A percentile compares a stretch with the other conserved stretches of the same genome.
Evolutionary conservation across 2,888 invertebrate species (phyloP).

Genomic region (Oligia strigilis): DNA sequence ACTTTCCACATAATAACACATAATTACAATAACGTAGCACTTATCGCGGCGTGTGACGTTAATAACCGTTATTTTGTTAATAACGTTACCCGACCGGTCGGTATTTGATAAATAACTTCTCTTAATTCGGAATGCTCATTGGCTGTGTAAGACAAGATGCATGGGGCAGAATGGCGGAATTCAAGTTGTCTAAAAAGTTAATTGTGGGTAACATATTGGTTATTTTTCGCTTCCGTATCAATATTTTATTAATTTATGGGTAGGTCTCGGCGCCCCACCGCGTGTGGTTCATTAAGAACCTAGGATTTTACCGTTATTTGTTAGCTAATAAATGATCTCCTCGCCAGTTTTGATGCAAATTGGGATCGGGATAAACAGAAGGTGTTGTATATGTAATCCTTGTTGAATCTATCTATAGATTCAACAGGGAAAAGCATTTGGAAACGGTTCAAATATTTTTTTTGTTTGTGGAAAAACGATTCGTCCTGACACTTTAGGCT

Average conservation of each 20-base stretch:
- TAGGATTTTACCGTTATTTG: not conserved
- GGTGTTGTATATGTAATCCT: not conserved
- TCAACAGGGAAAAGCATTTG: not conserved
- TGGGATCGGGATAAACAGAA: not conserved
- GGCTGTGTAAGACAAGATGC: conserved; percentile 40
- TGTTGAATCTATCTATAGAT: no score
- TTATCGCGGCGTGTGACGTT: conserved; percentile 41
- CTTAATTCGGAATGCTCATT: conserved; percentile 41
- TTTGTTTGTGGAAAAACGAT: not conserved
- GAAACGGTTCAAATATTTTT: not conserved
- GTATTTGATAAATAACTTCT: conserved; percentile 46
- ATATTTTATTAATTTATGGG: conserved; percentile 40
- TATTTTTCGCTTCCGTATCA: conserved; percentile 47
- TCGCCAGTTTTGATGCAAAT: not conserved
- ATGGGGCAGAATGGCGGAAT: conserved; percentile 36
- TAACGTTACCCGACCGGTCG: conserved; percentile 50
- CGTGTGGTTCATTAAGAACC: conserved; percentile 13
- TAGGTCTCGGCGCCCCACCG: not conserved
- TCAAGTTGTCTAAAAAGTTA: conserved; percentile 34
- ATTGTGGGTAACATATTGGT: conserved; percentile 47
- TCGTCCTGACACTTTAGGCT: not conserved
- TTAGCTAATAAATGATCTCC: not conserved
- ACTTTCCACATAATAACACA: conserved; percentile 54
- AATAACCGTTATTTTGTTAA: conserved; percentile 64
- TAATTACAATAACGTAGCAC: conserved; percentile 48